Base-by-base conservation (phyloP, 2,113 vertebrate genomes). In the Proteles cristata region DNA sequence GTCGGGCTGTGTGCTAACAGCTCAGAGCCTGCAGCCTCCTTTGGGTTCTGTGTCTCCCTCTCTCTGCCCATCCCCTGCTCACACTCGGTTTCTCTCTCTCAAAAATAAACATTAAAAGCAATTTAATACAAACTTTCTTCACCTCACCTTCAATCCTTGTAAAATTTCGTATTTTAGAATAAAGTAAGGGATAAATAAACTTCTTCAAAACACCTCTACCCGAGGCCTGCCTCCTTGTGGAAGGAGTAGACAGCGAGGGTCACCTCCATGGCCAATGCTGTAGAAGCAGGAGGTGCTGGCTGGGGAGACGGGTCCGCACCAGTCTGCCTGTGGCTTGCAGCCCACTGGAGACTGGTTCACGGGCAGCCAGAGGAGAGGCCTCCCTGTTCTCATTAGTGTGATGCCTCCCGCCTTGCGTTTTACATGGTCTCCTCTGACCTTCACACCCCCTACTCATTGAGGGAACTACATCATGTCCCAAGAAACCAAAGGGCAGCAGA, bases 241-340 rank as follows among this genome's bases (percentile, higher is more conserved):
- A 45, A 94, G 61, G 25, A 31, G 6, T 4, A 0, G 26, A 19
- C 3, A 26, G 45, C 58, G 19, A 45, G 45, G 53, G 35, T 50
- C 11, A 16, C 0, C 5, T 17, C 28, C 33, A 8, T 1, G 2
- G 74, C 21, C 9, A 11, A 12, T 1, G 48, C 63, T 7, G 4
- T n/a, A 7, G 10, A 73, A 61, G 87, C 39, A 45, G 26, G 10
- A 21, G 35, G 48, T n/a, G 33, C 55, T 19, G 73, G 58, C 1
- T 0, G 48, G 35, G 43, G 35, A 74, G 65, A 11, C 10, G 17
- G 65, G 87, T 73, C 74, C 45, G 25, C 1, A 11, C 2, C 21
- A 11, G 43, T 76, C 73, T 48, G 14, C 48, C 43, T 2, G 14
- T 31, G 43, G 74, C 74, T 48, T 1, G 3, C 4, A 1, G 45